phyloP scores from a whole-genome alignment of 64 coral and sea anemone genomes.

The Stylophora pistillata region DNA sequence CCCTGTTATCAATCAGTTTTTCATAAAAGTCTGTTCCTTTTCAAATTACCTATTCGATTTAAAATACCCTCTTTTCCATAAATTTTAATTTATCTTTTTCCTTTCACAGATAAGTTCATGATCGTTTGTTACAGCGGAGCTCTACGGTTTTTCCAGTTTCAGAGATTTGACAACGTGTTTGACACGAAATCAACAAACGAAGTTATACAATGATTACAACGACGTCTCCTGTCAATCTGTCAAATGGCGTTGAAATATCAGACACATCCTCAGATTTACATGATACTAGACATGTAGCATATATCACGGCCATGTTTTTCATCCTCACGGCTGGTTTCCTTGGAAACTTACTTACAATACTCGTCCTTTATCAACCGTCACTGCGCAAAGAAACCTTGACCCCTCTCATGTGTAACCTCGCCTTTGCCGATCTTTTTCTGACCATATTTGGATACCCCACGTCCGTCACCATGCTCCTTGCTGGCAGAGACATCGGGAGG shows the following conservation, averaged over 20 bases:
- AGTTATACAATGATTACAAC: neutral
- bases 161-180: neutral
- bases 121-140: no score
- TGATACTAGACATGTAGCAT: neutral
- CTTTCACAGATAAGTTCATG: no score
- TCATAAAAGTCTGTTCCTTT: no score
- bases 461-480: neutral
- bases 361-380: slow-evolving; percentile 16
- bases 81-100: no score
- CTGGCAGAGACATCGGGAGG: neutral
- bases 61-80: no score
- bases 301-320: neutral
- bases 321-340: slow-evolving; percentile 9
- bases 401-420: slow-evolving; percentile 26
- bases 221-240: neutral
- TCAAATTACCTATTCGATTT: no score
- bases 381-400: slow-evolving; percentile 10
- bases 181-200: neutral
- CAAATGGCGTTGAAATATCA: neutral
- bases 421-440: slow-evolving; percentile 30
- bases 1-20: no score
- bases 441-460: slow-evolving; percentile 50
- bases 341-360: slow-evolving; percentile 20
- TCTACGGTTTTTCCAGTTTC: neutral
- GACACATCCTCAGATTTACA: neutral